Evolutionary conservation across 2,888 invertebrate genomes (phyloP).

Genomic region (Odontocerum albicorne): DNA sequence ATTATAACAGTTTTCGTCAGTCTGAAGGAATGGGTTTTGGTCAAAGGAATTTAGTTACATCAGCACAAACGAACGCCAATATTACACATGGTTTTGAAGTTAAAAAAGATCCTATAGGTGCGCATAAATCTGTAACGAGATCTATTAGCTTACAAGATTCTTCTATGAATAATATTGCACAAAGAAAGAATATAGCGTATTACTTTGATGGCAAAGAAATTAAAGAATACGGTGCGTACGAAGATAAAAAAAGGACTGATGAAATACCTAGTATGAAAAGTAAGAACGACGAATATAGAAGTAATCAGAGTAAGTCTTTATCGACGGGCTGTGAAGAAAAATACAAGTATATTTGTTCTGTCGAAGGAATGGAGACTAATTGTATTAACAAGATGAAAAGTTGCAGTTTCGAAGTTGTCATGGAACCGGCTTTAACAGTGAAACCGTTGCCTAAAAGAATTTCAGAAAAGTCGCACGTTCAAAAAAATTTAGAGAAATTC

Average conservation of each 20-base stretch:
- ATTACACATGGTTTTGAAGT: slow-evolving; percentile 52
- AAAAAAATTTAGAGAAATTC: slow-evolving; percentile 63
- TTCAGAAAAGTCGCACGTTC: slow-evolving; percentile 56
- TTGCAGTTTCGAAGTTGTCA: slow-evolving; percentile 56
- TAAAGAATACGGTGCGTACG: slow-evolving; percentile 42
- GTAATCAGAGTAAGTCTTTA: slow-evolving; percentile 51
- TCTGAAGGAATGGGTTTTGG: slow-evolving; percentile 29
- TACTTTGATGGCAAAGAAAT: slow-evolving; percentile 55
- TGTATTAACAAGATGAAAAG: slow-evolving; percentile 56
- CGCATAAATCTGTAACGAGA: slow-evolving; percentile 53
- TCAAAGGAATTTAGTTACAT: slow-evolving; percentile 22
- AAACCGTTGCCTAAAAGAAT: slow-evolving; percentile 54
- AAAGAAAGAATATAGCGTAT: slow-evolving; percentile 55
- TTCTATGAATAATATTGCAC: slow-evolving; percentile 41
- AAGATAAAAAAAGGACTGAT: slow-evolving; percentile 51
- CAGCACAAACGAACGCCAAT: slow-evolving; percentile 37
- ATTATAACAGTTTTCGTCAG: slow-evolving; percentile 48
- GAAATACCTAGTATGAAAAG: slow-evolving; percentile 59
- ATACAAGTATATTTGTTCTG: slow-evolving; percentile 51
- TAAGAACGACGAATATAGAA: slow-evolving; percentile 59
- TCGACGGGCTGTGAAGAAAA: slow-evolving; percentile 51
- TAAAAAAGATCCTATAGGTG: slow-evolving; percentile 41
- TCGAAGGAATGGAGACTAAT: slow-evolving; percentile 52
- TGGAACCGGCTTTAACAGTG: slow-evolving; percentile 49
- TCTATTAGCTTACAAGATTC: slow-evolving; percentile 55